Conservation (phyloP, 2,797 vertebrate species). For the Pipistrellus pygmaeus region DNA sequence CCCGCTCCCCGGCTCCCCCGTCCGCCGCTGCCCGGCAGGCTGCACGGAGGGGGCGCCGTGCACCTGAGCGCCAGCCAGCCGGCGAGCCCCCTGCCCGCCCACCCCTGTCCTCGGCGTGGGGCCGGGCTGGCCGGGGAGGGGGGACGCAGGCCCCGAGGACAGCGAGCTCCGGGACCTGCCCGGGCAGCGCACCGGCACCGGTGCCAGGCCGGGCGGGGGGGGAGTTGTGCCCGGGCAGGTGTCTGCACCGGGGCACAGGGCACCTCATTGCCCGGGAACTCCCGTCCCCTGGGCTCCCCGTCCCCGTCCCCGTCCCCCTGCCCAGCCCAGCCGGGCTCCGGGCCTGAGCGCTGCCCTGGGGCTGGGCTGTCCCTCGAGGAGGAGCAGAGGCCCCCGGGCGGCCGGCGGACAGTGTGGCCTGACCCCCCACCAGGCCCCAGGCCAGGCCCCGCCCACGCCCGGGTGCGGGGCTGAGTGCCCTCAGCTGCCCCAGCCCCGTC, state of each 20-base stretch:
- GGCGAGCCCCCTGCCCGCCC: background rate
- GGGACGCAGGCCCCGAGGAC: fast-evolving
- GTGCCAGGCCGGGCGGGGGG: background rate
- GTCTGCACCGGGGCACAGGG: background rate
- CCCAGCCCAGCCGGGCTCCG: background rate
- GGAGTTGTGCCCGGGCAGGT: fast-evolving
- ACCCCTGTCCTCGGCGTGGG: background rate
- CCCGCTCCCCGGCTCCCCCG: too few species aligned
- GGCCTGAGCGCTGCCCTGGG: background rate
- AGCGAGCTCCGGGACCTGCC: background rate
- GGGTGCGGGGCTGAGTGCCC: too few species aligned
- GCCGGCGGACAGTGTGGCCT: slow-evolving; percentile 46
- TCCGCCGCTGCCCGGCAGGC: background rate
- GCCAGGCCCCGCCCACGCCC: too few species aligned
- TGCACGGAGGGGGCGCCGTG: fast-evolving
- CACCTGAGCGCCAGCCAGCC: too few species aligned
- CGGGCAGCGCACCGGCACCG: fast-evolving
- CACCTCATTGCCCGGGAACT: background rate
- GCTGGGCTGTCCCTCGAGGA: background rate
- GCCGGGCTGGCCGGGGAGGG: fast-evolving
- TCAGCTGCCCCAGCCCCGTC: too few species aligned
- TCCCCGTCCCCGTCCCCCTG: too few species aligned
- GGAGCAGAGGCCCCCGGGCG: background rate
- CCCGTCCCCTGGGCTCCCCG: too few species aligned
- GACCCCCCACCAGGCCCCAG: slow-evolving; percentile 65